Conservation (phyloP, 2,113 vertebrate species). For the Dromas ardeola region DNA sequence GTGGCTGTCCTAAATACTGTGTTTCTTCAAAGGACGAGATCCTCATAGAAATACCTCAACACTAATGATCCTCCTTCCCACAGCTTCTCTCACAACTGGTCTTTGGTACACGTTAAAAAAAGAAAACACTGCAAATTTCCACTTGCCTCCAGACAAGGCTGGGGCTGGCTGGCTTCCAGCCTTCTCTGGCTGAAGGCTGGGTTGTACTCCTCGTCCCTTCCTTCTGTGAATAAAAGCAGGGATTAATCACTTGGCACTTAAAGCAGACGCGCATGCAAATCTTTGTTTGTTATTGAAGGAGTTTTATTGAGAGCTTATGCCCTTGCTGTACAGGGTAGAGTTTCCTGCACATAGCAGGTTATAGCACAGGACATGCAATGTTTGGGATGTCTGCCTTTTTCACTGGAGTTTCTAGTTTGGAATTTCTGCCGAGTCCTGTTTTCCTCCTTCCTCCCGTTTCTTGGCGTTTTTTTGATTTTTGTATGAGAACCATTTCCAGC, state of each 20-base stretch:
- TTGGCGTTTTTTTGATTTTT: background rate
- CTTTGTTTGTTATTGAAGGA: constrained; percentile 20
- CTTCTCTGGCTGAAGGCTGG: background rate
- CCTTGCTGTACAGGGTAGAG: background rate
- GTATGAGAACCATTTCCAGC: background rate
- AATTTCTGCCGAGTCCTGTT: background rate
- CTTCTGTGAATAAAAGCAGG: constrained; percentile 31
- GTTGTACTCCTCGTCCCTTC: background rate
- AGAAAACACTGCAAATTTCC: constrained; percentile 10
- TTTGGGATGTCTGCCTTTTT: background rate
- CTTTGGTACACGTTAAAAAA: background rate
- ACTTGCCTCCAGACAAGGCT: constrained; percentile 27
- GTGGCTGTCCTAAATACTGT: background rate
- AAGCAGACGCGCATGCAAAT: constrained; percentile 46
- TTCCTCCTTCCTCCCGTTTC: background rate
- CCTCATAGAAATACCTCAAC: background rate
- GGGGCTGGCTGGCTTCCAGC: constrained; percentile 34
- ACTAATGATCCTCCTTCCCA: background rate
- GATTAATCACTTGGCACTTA: constrained; percentile 17
- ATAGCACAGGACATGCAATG: background rate
- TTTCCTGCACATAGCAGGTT: background rate
- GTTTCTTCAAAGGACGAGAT: background rate
- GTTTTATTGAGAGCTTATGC: background rate
- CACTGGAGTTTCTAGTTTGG: background rate
- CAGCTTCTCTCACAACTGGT: background rate